Conservation (phyloP, 35 echinoderm and acorn worm genomes). For the Anneissia japonica region DNA sequence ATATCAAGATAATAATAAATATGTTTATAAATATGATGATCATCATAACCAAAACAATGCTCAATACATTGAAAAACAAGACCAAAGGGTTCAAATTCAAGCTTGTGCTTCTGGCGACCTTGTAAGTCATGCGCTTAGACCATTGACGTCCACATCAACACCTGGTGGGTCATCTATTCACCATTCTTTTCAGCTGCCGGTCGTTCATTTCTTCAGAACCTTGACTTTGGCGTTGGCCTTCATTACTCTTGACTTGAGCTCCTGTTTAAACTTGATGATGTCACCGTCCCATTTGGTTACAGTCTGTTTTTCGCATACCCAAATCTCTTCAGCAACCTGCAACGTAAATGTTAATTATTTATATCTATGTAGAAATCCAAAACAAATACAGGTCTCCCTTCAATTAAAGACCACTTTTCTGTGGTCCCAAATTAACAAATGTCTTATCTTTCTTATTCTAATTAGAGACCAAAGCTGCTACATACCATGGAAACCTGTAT, state of each 20-base stretch:
- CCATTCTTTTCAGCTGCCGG: not conserved
- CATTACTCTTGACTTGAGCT: conserved; percentile 61
- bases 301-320: conserved; percentile 81
- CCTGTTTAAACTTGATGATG: conserved; percentile 72
- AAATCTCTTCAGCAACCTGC: conserved; percentile 92
- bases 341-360: too few species aligned
- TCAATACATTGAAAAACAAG: too few species aligned
- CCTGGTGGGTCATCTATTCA: not conserved
- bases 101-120: too few species aligned
- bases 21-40: too few species aligned
- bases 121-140: too few species aligned
- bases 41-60: too few species aligned
- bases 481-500: not conserved
- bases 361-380: too few species aligned
- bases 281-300: conserved; percentile 87
- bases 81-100: too few species aligned
- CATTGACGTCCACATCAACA: not conserved
- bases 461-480: not conserved
- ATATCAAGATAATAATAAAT: too few species aligned
- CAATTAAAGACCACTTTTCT: not conserved
- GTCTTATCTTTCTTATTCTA: too few species aligned
- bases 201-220: not conserved
- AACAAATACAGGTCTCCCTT: not conserved
- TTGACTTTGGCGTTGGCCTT: conserved; percentile 56
- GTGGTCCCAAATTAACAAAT: not conserved